These are phyloP conservation scores for Tromatobia lineatoria DNA, from an alignment of 2,888 invertebrate genomes.

Conservation along the genomic window DNA sequence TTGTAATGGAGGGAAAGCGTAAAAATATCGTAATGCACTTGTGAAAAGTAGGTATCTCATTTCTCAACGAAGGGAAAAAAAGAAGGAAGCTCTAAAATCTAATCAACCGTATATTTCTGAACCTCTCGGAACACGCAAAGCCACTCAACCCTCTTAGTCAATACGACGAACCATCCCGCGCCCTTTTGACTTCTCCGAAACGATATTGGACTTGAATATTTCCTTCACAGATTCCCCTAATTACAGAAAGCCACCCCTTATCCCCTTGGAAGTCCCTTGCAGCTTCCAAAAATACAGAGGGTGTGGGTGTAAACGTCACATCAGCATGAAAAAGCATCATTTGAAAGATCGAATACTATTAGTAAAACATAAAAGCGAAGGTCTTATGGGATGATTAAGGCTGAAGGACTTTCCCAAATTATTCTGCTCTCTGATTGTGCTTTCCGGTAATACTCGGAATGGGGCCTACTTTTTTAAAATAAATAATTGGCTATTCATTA, in stretches of 20 bases:
- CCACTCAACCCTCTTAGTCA: conserved; percentile 16
- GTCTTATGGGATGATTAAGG: too few relatives aligned
- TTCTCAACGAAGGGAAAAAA: conserved; percentile 21
- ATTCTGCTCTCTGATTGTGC: too few relatives aligned
- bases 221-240: conserved; percentile 71
- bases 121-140: not conserved
- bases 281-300: not conserved
- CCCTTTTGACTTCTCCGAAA: conserved; percentile 25
- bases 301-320: not conserved
- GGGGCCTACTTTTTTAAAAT: too few relatives aligned
- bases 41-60: not conserved
- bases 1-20: conserved; percentile 12
- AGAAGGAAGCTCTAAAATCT: conserved; percentile 45
- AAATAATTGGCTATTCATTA: too few relatives aligned
- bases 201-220: conserved; percentile 55
- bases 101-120: conserved; percentile 1
- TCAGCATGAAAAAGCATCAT: not conserved
- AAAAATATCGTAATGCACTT: not conserved
- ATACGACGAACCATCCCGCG: conserved; percentile 19
- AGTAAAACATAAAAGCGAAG: too few relatives aligned
- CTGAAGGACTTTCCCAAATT: too few relatives aligned
- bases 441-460: too few relatives aligned
- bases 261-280: not conserved
- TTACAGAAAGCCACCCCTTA: conserved; percentile 62
- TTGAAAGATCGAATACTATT: not conserved